Evolutionary conservation across 2,797 vertebrate species (phyloP).

Genomic region (Huso huso): DNA sequence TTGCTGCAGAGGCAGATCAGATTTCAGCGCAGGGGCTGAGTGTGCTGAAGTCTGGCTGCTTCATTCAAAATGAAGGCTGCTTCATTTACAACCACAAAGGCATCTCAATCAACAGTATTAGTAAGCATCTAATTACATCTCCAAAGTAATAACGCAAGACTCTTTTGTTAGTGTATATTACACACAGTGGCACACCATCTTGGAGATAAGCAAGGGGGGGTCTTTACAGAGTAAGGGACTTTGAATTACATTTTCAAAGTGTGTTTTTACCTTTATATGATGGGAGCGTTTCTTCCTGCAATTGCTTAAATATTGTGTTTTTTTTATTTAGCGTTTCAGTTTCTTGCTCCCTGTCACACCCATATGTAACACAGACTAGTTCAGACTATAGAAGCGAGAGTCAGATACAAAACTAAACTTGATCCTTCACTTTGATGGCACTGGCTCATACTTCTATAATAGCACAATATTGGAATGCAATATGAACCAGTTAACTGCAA

Average conservation of each 20-base stretch:
- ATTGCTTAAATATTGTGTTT: neutral
- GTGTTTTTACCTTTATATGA: too few relatives aligned
- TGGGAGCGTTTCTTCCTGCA: neutral
- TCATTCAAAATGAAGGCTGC: too few relatives aligned
- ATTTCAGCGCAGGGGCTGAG: neutral
- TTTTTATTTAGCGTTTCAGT: too few relatives aligned
- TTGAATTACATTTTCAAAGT: too few relatives aligned
- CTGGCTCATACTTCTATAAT: too few relatives aligned
- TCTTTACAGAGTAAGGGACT: neutral
- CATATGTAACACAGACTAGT: neutral
- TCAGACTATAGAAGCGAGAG: too few relatives aligned
- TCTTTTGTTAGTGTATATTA: neutral
- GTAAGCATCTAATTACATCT: constrained; percentile 10
- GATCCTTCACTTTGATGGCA: too few relatives aligned
- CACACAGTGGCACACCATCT: neutral
- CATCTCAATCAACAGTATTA: neutral
- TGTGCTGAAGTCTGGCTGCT: neutral
- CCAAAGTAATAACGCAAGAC: constrained; percentile 3
- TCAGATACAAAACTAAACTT: too few relatives aligned
- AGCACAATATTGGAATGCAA: too few relatives aligned
- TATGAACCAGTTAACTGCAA: too few relatives aligned
- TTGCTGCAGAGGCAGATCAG: neutral
- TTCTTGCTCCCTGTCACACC: neutral
- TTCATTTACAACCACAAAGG: neutral
- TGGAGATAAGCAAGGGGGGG: neutral